These are phyloP conservation scores for Clitarchus hookeri DNA, from an alignment of 2,888 invertebrate species.

Conservation along the genomic window DNA sequence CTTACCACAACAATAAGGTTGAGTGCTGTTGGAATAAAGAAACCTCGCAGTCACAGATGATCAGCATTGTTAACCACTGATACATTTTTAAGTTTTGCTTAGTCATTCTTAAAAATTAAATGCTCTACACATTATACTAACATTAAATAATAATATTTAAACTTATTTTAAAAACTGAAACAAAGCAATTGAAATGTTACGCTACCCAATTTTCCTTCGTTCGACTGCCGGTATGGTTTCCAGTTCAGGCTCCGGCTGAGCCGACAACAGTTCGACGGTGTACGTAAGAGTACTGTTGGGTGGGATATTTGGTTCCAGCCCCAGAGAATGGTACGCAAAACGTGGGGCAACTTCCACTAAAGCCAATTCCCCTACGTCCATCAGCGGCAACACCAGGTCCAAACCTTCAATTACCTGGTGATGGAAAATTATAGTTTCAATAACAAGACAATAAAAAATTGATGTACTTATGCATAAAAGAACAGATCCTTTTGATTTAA, in stretches of 20 bases:
- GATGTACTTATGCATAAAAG: no score
- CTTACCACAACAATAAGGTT: no score
- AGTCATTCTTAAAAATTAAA: no score
- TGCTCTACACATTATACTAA: no score
- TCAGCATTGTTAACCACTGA: no score
- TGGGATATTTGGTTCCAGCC: conserved; percentile 71
- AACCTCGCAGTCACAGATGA: no score
- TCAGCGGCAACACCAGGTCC: conserved; percentile 82
- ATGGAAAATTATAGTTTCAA: neutral
- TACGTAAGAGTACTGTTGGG: conserved; percentile 69
- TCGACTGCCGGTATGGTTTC: conserved; percentile 68
- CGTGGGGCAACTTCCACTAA: conserved; percentile 73
- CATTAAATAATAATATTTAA: no score
- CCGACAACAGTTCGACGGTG: conserved; percentile 71
- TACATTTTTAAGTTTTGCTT: no score
- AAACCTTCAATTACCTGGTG: conserved; percentile 69
- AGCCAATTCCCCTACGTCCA: conserved; percentile 81
- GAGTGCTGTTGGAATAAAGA: no score
- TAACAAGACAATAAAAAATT: neutral
- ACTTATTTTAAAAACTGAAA: neutral
- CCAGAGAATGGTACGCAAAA: conserved; percentile 81
- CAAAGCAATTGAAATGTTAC: neutral
- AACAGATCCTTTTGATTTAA: no score
- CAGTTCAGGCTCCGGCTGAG: conserved; percentile 64
- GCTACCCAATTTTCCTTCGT: conserved; percentile 76